Evolutionary conservation across 2,888 invertebrate species (phyloP).

Genomic region (Leucoptera coffeella): DNA sequence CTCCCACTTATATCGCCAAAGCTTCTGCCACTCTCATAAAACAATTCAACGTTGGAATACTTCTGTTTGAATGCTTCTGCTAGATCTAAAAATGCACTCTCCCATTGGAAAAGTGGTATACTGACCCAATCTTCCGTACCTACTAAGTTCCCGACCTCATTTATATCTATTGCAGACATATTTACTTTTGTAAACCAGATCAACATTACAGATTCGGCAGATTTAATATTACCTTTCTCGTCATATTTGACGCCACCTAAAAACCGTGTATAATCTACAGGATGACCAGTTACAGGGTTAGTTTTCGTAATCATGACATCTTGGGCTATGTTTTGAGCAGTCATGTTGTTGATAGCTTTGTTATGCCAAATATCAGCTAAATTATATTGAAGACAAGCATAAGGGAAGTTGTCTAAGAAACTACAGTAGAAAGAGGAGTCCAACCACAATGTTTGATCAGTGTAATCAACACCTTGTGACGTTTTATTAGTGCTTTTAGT

Average conservation of each 20-base stretch:
- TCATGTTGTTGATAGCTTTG: conserved; percentile 47
- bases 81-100: conserved; percentile 45
- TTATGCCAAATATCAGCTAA: conserved; percentile 67
- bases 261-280: conserved; percentile 55
- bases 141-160: conserved; percentile 62
- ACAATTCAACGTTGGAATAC: conserved; percentile 29
- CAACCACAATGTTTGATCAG: conserved; percentile 54
- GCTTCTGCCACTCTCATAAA: conserved; percentile 59
- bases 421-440: conserved; percentile 57
- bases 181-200: conserved; percentile 62
- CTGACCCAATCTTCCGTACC: conserved; percentile 74
- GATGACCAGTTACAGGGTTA: conserved; percentile 62
- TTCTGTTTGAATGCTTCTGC: conserved; percentile 24
- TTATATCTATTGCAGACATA: conserved; percentile 59
- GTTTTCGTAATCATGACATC: conserved; percentile 52
- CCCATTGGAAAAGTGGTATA: conserved; percentile 54
- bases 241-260: conserved; percentile 58
- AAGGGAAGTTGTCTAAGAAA: conserved; percentile 54
- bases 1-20: conserved; percentile 70
- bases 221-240: conserved; percentile 52
- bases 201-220: conserved; percentile 57
- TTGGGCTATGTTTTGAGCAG: conserved; percentile 55
- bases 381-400: conserved; percentile 58
- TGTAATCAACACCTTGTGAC: conserved; percentile 18
- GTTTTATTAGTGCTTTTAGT: no score